Conservation (phyloP, 2,797 vertebrate species). For the Mormyrus hasselquistii region DNA sequence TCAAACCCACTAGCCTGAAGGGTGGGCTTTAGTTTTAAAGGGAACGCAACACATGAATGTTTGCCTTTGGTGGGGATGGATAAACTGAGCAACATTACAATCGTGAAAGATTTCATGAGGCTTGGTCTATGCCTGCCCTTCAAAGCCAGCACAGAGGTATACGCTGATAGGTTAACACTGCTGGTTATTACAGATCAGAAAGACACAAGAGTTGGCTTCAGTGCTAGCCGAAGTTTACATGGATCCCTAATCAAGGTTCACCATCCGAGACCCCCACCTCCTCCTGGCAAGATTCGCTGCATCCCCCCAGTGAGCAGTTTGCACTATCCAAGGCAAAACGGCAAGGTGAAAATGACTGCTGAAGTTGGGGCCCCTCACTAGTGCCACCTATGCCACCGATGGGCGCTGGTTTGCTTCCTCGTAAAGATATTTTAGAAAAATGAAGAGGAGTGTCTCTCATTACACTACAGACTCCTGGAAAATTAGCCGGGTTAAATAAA, state of each 20-base stretch:
- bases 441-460: neutral
- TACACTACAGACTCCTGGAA: neutral
- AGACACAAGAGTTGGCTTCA: neutral
- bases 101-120: neutral
- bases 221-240: neutral
- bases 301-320: neutral
- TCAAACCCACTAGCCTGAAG: neutral
- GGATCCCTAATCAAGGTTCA: neutral
- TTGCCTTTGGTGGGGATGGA: neutral
- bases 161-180: neutral
- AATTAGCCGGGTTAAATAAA: neutral
- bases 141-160: neutral
- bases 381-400: too few species aligned
- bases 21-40: neutral
- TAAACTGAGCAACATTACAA: neutral
- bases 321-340: neutral
- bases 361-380: neutral
- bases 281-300: neutral
- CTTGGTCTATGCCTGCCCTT: neutral
- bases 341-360: neutral
- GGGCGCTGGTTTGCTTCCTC: neutral
- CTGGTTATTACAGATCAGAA: neutral
- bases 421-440: neutral
- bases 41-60: neutral
- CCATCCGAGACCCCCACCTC: neutral